Evolutionary conservation across 53 echinoderm and acorn worm genomes (phyloP), one percentile per base, ranked within the genome.

Genomic region (Pentamera pediparva): DNA sequence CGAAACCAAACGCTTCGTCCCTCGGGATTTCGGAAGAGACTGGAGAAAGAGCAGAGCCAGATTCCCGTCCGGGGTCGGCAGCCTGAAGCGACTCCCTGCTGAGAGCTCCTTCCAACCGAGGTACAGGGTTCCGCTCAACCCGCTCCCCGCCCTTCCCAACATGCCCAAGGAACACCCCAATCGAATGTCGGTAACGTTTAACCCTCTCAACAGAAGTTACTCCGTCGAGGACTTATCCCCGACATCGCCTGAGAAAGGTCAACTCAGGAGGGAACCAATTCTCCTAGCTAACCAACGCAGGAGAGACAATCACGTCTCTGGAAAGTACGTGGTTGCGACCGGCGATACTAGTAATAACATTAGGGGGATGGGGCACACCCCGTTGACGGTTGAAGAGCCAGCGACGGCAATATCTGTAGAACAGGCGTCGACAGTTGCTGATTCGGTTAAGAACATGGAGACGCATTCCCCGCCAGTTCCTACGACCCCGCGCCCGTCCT

Each of bases 91-190:
- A 26, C 67, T 67, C 15, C 67, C 67, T 6, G 24, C 67, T 25
- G 67, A 67, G 41, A 67, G 67, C 24, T 43, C 37, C 11, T 67
- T 67, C 45, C 67, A 67, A 13, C 67, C 67, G 5, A 67, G 45
- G 45, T 67, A 29, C 4, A 67, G 67, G 27, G 45, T 12, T 1
- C 67, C 67, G 5, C 67, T 27, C 15, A 67, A 67, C 11, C 67
- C 67, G 4, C 43, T 67, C 30, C 67, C 67, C 3, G 67, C 67
- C 7, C 43, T 67, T 30, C 67, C 67, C 3, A 45, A 41, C 7
- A 67, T 67, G 17, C 67, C 67, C 15, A 20, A 8, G 9, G 67
- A 67, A 12, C 27, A 67, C 12, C 19, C 35, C 4, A 67, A 29
- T 45, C 67, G 38, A 22, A 4, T 67, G 18, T 67, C 67, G 30